phyloP scores from a whole-genome alignment of 2,113 vertebrate species.

The Myiagra hebetior region DNA sequence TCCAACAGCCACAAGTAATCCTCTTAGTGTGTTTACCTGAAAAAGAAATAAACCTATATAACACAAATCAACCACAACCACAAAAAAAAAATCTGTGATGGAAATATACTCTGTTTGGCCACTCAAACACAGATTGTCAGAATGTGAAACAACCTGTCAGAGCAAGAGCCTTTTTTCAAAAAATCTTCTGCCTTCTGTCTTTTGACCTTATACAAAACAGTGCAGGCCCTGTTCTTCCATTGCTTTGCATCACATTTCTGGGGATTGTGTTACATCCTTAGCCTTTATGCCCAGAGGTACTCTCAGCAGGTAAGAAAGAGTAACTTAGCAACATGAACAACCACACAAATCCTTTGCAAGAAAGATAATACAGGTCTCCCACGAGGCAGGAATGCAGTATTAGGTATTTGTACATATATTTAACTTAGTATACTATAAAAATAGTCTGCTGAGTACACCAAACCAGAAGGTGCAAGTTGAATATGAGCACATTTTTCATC shows the following conservation, averaged over 20 bases:
- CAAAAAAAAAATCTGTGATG: not conserved
- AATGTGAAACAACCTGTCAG: not conserved
- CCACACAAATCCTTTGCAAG: not conserved
- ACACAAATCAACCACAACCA: not conserved
- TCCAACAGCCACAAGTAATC: constrained; percentile 97
- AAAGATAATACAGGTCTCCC: not conserved
- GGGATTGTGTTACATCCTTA: not conserved
- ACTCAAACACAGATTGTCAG: not conserved
- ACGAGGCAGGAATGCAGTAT: not conserved
- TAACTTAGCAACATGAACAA: not conserved
- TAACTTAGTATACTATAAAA: not conserved
- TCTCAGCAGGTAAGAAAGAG: not conserved
- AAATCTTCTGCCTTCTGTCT: not conserved
- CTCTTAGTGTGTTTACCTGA: constrained; percentile 93
- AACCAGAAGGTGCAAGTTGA: not conserved
- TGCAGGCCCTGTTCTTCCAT: not conserved
- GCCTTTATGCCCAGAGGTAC: not conserved
- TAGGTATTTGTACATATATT: not conserved
- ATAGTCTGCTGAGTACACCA: not conserved
- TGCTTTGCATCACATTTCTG: not conserved
- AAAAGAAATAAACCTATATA: constrained; percentile 28
- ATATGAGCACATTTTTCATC: not conserved
- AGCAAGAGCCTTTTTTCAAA: not conserved
- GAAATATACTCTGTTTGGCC: not conserved
- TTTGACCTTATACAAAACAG: not conserved